These are phyloP conservation scores for Sebastes miniatus DNA, from an alignment of 2,797 vertebrate genomes.

Conservation along the genomic window DNA sequence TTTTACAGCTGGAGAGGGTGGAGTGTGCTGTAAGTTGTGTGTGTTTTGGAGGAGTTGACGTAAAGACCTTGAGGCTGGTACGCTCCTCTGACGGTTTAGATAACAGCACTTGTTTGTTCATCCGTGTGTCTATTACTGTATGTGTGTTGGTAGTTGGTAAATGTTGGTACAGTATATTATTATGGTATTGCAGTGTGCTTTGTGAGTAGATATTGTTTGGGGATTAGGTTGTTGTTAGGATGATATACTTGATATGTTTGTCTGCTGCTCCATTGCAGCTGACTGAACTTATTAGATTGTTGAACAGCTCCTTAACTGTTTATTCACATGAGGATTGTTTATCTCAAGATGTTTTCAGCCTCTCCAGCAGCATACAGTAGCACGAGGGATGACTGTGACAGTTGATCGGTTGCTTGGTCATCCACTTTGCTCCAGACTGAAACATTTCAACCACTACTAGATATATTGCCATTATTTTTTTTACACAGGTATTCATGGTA, in stretches of 20 bases:
- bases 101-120: conserved; percentile 10
- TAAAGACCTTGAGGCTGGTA: conserved; percentile 45
- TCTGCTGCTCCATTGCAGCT: background rate
- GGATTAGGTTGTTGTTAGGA: background rate
- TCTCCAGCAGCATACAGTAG: too few species aligned
- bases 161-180: background rate
- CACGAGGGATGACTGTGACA: too few species aligned
- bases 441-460: too few species aligned
- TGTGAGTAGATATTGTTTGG: background rate
- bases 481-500: too few species aligned
- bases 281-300: background rate
- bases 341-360: too few species aligned
- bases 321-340: too few species aligned
- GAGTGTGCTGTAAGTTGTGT: background rate
- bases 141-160: background rate
- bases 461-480: too few species aligned
- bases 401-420: too few species aligned
- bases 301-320: background rate
- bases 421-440: too few species aligned
- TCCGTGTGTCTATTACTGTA: background rate
- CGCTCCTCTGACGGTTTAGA: conserved; percentile 21
- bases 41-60: background rate
- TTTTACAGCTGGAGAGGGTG: background rate
- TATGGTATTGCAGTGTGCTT: background rate
- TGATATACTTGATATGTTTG: background rate